Conservation (phyloP, 1,140 invertebrate genomes). For the Diachasma alloeum region DNA sequence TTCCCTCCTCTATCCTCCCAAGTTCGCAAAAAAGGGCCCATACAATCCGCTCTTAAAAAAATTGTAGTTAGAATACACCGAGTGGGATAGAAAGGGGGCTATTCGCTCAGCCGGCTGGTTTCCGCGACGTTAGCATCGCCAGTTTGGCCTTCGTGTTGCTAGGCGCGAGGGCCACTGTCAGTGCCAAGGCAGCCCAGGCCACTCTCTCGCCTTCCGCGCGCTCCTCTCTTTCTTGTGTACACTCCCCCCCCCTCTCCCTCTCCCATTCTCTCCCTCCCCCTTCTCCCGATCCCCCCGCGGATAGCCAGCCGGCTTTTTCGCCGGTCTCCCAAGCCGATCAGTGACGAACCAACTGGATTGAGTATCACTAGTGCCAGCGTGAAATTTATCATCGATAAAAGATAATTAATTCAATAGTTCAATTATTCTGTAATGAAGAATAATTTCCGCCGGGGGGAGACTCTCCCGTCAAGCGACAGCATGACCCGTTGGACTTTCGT, state of each 20-base stretch:
- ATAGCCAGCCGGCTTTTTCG: constrained; percentile 7
- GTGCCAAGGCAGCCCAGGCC: constrained; percentile 32
- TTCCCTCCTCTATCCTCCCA: no score
- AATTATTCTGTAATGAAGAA: neutral
- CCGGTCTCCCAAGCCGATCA: neutral
- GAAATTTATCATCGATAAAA: neutral
- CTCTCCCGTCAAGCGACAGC: no score
- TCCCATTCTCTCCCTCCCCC: neutral
- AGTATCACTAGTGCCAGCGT: neutral
- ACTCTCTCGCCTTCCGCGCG: no score
- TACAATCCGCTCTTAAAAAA: no score
- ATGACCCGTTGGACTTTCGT: no score
- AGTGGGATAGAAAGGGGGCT: constrained; percentile 4
- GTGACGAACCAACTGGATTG: neutral
- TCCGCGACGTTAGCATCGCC: constrained; percentile 11
- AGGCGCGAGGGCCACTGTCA: constrained; percentile 35
- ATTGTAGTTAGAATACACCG: neutral
- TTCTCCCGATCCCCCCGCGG: neutral
- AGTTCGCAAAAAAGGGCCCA: no score
- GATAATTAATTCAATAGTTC: neutral
- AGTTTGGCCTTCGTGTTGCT: constrained; percentile 36
- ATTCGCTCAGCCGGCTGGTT: constrained; percentile 20
- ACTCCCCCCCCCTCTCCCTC: neutral
- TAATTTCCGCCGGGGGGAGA: no score
- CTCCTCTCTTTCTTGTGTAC: constrained; percentile 8